Evolutionary conservation across 1,140 invertebrate species (phyloP), one percentile per base, ranked within the genome.

Genomic region (Diabrotica virgifera): DNA sequence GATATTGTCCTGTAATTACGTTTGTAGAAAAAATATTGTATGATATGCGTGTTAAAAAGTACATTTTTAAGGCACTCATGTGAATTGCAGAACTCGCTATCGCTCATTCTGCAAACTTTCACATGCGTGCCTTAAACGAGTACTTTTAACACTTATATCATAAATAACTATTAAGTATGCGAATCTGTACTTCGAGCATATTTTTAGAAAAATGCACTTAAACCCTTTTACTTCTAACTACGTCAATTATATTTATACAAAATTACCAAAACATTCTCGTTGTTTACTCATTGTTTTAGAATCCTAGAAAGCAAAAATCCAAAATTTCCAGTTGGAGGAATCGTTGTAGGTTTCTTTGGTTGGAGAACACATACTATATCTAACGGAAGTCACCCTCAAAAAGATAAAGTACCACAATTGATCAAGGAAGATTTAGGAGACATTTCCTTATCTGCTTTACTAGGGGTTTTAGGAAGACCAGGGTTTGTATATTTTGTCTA

Each of bases 331-430:
- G 79, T 81, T 60, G 82, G 81, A 5, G 73, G 74, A 67, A 74
- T 79, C 66, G 78, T 85, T n/a, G 78, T 84, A 64, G 81, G 80
- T 6, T 77, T 80, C 62, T 82, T 82, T 62, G 84, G 84, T 11
- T 86, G 84, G 85, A 79, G 84, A 56, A 83, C 82, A 2, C 82
- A 85, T 68, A 85, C 85, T 5, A 75, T 85, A 65, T 59, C 59
- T 36, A 57, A 54, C 53, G 63, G 51, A 52, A 58, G 24, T 36
- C 10, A 52, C 46, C 24, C 61, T 50, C 13, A 50, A 38, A 60
- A 61, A 35, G 60, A 35, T 53, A 40, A 53, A 36, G 63, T 63
- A 13, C 35, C 63, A 14, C 51, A 63, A 9, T 77, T 75, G 38
- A 56, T 80, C 37, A 38, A 85, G 62, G 80, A 81, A 7, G 80